Base-by-base conservation (phyloP, 2,113 vertebrate genomes). In the Mormyrus lacerda region DNA sequence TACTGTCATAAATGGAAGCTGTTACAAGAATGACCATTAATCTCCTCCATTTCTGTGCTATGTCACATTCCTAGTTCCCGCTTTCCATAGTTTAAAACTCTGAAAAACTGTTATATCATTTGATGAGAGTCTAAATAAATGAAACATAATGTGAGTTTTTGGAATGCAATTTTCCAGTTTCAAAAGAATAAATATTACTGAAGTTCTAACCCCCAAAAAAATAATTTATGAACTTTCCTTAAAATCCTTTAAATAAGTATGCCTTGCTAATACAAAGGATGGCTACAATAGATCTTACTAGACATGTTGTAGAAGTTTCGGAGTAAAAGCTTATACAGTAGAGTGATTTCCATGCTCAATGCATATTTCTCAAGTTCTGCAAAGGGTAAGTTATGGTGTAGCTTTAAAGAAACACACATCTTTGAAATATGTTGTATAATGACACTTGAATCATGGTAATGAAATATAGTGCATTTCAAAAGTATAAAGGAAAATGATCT, bases 21-120 rank as follows among this genome's bases (percentile, higher is more conserved):
- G 93, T 94, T 95, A 94, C 94, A 95, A 95, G 73, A 96, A 96
- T 90, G 85, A 95, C 94, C 95, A 96, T 96, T 95, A 95, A 96
- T 96, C 95, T 95, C 93, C 93, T 92, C 92, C 92, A 90, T 92
- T 87, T 83, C 61, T 45, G 48, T 13, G 50, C 73, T 24, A 48
- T 87, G 61, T 21, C 86, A 45, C 58, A 76, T 39, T 73, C 45
- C 61, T 48, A 87, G 45, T 76, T 44, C 27, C 13, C 2, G 8
- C 24, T 58, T 58, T 27, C 48, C 35, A 48, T 13, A 27, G 19
- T 53, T 83, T 83, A 17, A 53, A 39, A 82, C 88, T 50, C 27
- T 39, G 31, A 79, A 79, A 76, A 35, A 15, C 2, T 15, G 21
- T 44, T 61, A 61, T 27, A 65, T 65, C 9, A 24, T 87, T 47